Evolutionary conservation across 1,140 invertebrate species (phyloP), one percentile per base, ranked within the genome.

Genomic region (Brachionus rotundiformis): DNA sequence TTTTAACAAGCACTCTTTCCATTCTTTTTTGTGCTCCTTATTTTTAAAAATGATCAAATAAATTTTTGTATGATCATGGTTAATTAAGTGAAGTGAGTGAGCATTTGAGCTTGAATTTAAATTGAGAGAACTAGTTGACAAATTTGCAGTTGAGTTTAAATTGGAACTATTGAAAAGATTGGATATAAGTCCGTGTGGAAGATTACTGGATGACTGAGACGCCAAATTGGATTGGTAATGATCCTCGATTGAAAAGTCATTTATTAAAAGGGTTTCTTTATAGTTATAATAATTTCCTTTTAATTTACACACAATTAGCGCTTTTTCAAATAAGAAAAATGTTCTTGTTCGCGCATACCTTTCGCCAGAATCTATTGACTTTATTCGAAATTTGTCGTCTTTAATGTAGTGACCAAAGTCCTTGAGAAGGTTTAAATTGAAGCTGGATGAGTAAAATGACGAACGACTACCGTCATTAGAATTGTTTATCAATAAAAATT

Each of bases 311-410:
- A 79, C 47, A 25, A 79, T 39, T 10, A 79, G 29, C 2, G 76
- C 76, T 39, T 79, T 79, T 59, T 79, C 76, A 25, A 79, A 79
- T 11, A 79, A 31, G 25, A 79, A 79, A 79, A 79, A 79, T 6
- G 76, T 59, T 54, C 76, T 54, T 29, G 76, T 79, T 19, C 76
- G 31, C 49, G 76, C 76, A 11, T 33, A 63, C 8, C 76, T 23
- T 29, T 79, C 76, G 36, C 47, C 47, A 19, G 11, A 25, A 25
- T 79, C 76, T 5, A 77, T 54, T 7, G 75, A 77, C 19, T 63
- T 54, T 5, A 79, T 79, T 8, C 76, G 44, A 63, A 79, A 79
- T 41, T 79, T 79, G 29, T 79, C 76, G 25, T 79, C 76, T 39
- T 79, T 79, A 10, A 79, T 79, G 33, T 79, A 59, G 25, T 79